Base-by-base conservation (phyloP, 2,888 invertebrate genomes). In the Tachina lurida region DNA sequence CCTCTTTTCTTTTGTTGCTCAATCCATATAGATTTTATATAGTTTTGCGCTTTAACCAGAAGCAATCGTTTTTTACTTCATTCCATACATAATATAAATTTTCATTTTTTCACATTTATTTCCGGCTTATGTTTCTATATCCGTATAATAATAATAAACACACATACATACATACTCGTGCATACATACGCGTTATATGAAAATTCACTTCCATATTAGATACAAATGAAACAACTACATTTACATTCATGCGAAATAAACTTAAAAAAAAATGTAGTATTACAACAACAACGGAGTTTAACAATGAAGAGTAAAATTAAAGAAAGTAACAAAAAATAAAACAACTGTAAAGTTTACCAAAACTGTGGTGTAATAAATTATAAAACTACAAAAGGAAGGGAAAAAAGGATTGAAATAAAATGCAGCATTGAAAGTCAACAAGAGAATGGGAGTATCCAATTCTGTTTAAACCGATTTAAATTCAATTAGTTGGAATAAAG, bases 111-210 rank as follows among this genome's bases (percentile, higher is more conserved):
- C 84, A 73, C 78, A 83, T 82, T 73, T 84, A 87, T 85, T 87
- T 87, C 87, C 87, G 87, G 87, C 77, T 85, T 87, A 85, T 85
- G 83, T 87, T 87, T 87, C 85, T 84, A 87, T 87, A 87, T 87
- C 87, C 85, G 85, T 70, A 74, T 62, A 78, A 74, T 62, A 78
- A 84, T 67, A 78, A 31, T 65, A 79, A 17, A 80, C 78, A 73
- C 43, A 67, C 31, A 43, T 22, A 52, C 15, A 39, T 13, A 68
- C 49, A 62, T 12, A 45, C 41, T 68, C 58, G 70, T 39, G 10
- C 56, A 17, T 56, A 76, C 56, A 17, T 56, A 76, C 62, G 47
- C 52, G 73, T 63, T 47, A 15, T 68, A 74, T 70, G 52, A 74
- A 85, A 75, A 74, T 75, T 74, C 60, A 49, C 54, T 76, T 67